These are phyloP conservation scores for Saturnia pavonia DNA, from an alignment of 2,888 invertebrate genomes.

Conservation along the genomic window DNA sequence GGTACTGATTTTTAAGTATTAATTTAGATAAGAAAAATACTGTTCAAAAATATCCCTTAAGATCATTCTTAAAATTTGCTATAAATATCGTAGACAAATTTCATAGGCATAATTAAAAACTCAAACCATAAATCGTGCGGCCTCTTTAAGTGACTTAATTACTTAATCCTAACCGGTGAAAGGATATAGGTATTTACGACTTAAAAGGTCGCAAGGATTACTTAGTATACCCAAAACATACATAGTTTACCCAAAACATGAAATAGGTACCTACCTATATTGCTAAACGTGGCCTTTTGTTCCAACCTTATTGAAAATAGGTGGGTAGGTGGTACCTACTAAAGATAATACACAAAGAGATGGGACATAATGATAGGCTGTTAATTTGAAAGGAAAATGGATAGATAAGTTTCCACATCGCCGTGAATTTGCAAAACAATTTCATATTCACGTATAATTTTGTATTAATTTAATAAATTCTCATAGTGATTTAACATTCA, in stretches of 20 bases:
- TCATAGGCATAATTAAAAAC: conserved; percentile 17
- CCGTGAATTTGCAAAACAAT: neutral
- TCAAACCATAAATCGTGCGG: conserved; percentile 30
- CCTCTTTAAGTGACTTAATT: conserved; percentile 35
- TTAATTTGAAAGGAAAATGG: conserved; percentile 39
- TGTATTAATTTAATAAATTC: conserved; percentile 4
- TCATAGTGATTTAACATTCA: neutral
- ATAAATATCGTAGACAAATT: neutral
- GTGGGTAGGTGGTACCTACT: conserved; percentile 32
- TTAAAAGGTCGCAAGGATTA: conserved; percentile 38
- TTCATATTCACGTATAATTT: neutral
- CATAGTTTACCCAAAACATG: conserved; percentile 56
- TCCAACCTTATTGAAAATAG: conserved; percentile 26
- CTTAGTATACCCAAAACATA: too few species aligned
- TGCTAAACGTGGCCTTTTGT: conserved; percentile 40
- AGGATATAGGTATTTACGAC: conserved; percentile 45
- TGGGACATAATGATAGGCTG: conserved; percentile 24
- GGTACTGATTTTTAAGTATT: too few species aligned
- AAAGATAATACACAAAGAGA: conserved; percentile 31
- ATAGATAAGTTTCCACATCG: conserved; percentile 32
- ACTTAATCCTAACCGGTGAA: conserved; percentile 44
- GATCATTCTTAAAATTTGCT: neutral
- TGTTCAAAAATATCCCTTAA: neutral
- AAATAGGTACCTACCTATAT: conserved; percentile 29
- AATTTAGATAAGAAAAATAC: too few species aligned